Base-by-base conservation (phyloP, 2,797 vertebrate genomes). In the Sebastes kiyomatsui region DNA sequence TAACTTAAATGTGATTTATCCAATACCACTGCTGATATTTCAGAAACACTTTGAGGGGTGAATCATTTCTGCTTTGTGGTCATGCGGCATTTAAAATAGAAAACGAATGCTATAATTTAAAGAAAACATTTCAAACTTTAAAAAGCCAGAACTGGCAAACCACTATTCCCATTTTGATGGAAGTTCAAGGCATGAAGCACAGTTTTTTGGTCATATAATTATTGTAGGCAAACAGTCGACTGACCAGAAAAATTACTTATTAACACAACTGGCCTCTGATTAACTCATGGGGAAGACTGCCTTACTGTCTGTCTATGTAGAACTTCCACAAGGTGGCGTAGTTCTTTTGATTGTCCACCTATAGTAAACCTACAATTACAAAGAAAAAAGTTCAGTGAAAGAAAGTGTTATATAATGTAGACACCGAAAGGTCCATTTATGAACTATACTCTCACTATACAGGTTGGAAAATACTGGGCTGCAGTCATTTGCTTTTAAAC, bases 281-380 rank as follows among this genome's bases (percentile, higher is more conserved):
- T 80, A 22, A 49, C 42, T 42, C 4, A 20, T 38, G 18, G 12
- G 3, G 28, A 52, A 35, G 4, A 60, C 8, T 32, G 20, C 11
- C 22, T n/a, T 7, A 0, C 28, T 60, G 18, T 7, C 16, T 75
- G 5, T 54, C 0, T 22, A 8, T 74, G 30, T n/a, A 16, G 5
- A 66, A 6, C 11, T 25, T 65, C 74, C 77, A 82, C 82, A 84
- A 55, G 80, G 38, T 71, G 76, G 72, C 2, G 1, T 27, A 20
- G 62, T 74, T 82, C 25, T 54, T 38, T 38, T 30, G 5, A 56
- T 32, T 46, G 13, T 67, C 22, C 49, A 32, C 4, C 8, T 22
- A 14, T 38, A 16, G 32, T 13, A 28, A 67, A 54, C 27, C 27
- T 5, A 30, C 18, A 67, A 49, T 1, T 22, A 8, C 28, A 32